Base-by-base conservation (phyloP, 2,113 vertebrate species). In the Casuarius casuarius region DNA sequence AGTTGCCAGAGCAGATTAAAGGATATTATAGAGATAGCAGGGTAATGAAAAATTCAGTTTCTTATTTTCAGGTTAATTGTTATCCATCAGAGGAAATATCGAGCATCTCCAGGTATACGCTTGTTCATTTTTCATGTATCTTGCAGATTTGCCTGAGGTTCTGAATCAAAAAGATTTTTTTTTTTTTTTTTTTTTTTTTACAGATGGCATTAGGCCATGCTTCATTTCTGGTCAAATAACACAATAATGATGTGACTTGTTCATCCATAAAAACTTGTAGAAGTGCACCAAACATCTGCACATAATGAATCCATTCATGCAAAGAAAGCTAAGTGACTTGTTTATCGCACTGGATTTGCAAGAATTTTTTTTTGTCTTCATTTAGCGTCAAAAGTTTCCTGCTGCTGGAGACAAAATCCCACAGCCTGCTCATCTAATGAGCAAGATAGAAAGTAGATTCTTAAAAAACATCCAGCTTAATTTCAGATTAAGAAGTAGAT, bases 231-330 rank as follows among this genome's bases (percentile, higher is more conserved):
- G 68, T 97, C 94, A 95, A 21, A 90, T 95, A 96, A 94, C 89
- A 94, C 87, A 94, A 94, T 97, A 97, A 98, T 93, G 83, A 96
- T 96, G 81, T 92, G 87, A 95, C 79, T 90, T 97, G 92, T 96
- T 98, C 87, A 88, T 96, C 92, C 40, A 28, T 97, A 93, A 97
- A 97, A 97, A 94, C 92, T 97, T 97, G 94, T 90, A 93, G 94
- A 98, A 96, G 82, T 95, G 84, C 90, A 84, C 58, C 5, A 84
- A 98, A 97, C 97, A 98, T 98, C 97, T 98, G 96, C 96, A 97
- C 97, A 97, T 97, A 98, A 98, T 97, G 92, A 96, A 96, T 77
- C 94, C 92, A 97, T 98, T 98, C 97, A 98, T 96, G 82, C 81
- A 92, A 89, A 97, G 95, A 94, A 96, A 95, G 78, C 52, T 9